phyloP scores from a whole-genome alignment of 2,888 invertebrate species.

The Leptopilina myrica region DNA sequence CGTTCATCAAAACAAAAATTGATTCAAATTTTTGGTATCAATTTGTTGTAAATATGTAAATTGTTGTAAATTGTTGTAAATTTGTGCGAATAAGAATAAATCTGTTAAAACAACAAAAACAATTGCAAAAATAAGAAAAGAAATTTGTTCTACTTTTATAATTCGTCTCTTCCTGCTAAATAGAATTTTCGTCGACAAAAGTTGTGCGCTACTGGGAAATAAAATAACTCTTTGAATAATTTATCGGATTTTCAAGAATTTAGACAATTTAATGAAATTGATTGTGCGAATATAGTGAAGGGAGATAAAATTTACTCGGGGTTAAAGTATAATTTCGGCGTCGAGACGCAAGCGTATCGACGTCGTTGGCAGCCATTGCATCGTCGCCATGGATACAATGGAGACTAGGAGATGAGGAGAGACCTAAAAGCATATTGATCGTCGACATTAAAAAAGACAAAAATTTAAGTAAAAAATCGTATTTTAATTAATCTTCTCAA shows the following conservation, averaged over 20 bases:
- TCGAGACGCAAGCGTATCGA: constrained; percentile 53
- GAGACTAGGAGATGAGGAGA: constrained; percentile 66
- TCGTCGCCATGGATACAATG: constrained; percentile 71
- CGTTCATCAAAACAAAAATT: too few relatives aligned
- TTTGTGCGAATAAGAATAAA: too few relatives aligned
- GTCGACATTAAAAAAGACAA: constrained; percentile 33
- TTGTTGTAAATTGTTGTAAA: too few relatives aligned
- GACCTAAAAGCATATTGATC: constrained; percentile 66
- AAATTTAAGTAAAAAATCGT: background rate
- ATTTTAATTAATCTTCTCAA: background rate
- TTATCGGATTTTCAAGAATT: background rate
- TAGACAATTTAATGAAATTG: background rate
- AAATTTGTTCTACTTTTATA: too few relatives aligned
- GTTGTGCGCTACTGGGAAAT: too few relatives aligned
- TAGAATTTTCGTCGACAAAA: background rate
- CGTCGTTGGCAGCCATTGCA: constrained; percentile 66
- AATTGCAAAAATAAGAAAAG: too few relatives aligned
- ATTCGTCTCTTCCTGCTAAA: too few relatives aligned
- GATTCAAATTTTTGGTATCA: too few relatives aligned
- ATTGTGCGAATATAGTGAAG: background rate
- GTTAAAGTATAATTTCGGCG: constrained; percentile 26
- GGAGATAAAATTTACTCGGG: background rate
- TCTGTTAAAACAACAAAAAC: too few relatives aligned
- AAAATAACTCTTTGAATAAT: background rate
- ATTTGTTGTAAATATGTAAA: too few relatives aligned